Base-by-base conservation (phyloP, 2,113 vertebrate species). In the Tetrao urogallus region DNA sequence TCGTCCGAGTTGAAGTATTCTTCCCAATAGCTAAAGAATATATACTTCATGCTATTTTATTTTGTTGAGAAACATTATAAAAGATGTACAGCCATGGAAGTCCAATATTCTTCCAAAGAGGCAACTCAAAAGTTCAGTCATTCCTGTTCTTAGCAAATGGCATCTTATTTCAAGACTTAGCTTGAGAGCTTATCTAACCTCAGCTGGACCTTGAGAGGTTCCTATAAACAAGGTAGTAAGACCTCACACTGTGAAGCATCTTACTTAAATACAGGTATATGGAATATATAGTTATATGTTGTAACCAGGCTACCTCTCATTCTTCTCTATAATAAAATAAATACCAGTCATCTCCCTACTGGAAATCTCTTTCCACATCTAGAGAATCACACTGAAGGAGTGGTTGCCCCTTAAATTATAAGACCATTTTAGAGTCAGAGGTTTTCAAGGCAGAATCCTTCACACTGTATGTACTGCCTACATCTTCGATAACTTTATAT, bases 301-400 rank as follows among this genome's bases (percentile, higher is more conserved):
- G 24, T 83, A 91, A 73, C 82, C 75, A 88, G 92, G 36, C 58
- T 74, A 61, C n/a, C 17, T 86, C 75, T 82, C 14, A 65, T 78
- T 88, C 54, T 85, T 89, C 47, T 92, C 63, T 47, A 10, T 54
- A 60, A 54, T 90, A 69, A 91, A 85, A 90, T 81, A 92, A 94
- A 74, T 86, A 63, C 15, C 1, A 28, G 14, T 74, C 50, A 56
- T 80, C 24, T 90, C 60, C 27, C 40, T 89, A 12, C 45, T 89
- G 71, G n/a, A 86, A 89, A 63, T 66, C 34, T 50, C 58, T 69
- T 75, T 85, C 42, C 43, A 48, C 61, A 57, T 86, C 32, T 58
- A 65, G 61, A 73, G 63, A 54, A 54, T 88, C 36, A 42, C 6
- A 4, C 40, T 36, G 58, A 63, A 40, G 32, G 25, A 72, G 2